Conservation (phyloP, 2,888 invertebrate species). For the Neocrepidodera transversa region DNA sequence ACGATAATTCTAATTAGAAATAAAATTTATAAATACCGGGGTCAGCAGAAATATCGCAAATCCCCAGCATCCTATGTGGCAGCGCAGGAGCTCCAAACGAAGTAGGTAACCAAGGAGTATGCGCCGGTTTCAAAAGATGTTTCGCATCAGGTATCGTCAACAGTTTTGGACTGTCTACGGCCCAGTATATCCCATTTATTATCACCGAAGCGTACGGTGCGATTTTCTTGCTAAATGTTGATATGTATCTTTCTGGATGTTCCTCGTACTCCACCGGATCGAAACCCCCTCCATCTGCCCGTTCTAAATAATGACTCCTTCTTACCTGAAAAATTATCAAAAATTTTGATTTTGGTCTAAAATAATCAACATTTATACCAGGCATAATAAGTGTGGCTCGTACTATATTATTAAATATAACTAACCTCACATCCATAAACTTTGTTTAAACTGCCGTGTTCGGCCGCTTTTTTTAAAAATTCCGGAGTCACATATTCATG, state of each 20-base stretch:
- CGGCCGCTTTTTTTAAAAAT: conserved; percentile 92
- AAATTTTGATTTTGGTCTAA: no score
- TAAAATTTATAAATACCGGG: conserved; percentile 77
- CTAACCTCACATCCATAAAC: conserved; percentile 94
- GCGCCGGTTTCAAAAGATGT: conserved; percentile 83
- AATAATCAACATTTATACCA: no score
- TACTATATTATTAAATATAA: no score
- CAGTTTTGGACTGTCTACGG: conserved; percentile 93
- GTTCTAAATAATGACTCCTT: conserved; percentile 89
- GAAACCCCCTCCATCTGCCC: conserved; percentile 92
- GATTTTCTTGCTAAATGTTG: conserved; percentile 95
- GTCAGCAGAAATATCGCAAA: conserved; percentile 99
- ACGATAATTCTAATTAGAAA: no score
- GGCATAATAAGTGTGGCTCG: no score
- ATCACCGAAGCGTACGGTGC: conserved; percentile 98
- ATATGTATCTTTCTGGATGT: conserved; percentile 92
- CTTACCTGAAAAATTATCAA: conserved; percentile 59
- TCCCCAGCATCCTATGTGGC: conserved; percentile 90
- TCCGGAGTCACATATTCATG: conserved; percentile 97
- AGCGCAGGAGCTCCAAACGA: conserved; percentile 87
- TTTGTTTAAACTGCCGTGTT: conserved; percentile 95
- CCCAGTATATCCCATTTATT: conserved; percentile 99
- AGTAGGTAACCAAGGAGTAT: conserved; percentile 92
- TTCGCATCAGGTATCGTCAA: conserved; percentile 99
- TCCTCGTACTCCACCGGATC: conserved; percentile 88